Base-by-base conservation (phyloP, 37 sponge, comb jelly and placozoan genomes). In the Haliclona indistincta region DNA sequence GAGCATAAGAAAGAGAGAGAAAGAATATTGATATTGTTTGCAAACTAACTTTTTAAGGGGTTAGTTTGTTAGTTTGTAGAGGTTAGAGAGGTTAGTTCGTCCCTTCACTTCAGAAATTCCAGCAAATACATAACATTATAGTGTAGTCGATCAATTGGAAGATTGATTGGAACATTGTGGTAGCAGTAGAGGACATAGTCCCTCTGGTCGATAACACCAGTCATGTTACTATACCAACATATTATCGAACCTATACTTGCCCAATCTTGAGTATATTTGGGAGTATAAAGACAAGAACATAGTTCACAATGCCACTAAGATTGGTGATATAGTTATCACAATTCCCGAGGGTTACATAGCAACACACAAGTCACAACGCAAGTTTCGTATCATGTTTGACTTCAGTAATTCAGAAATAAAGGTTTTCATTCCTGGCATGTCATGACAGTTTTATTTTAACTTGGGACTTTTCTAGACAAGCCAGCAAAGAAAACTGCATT, bases 321-420 rank as follows among this genome's bases (percentile, higher is more conserved):
- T 73, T n/a, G 74, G 74, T 35, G 61, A 54, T 33, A 1, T 73
- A 19, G 42, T 19, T 1, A 29, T 73, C 34, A 25, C 5, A 56
- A 49, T 79, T 55, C 70, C 70, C 38, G 38, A 38, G n/a, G 70
- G 49, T 15, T 69, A 69, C n/a, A 58, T 68, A 40, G 26, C n/a
- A 25, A n/a, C n/a, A n/a, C 60, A 58, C 60, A 58, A 58, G 25
- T 20, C 11, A 20, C 26, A 55, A 23, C 60, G 80, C 13, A 30
- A 19, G 3, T 55, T 79, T 41, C 17, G 39, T 11, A 35, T 79
- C 1, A 39, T 38, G 4, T 68, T 79, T n/a, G 80, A 79, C 36
- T 68, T 79, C 29, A 69, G 62, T 45, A 58, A 64, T 42, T 40
- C 70, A 20, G 80, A 79, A 39, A 79, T 79, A 6, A 35, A 68